These are phyloP conservation scores for Notamacropus eugenii DNA, from an alignment of 2,797 vertebrate genomes.

Conservation along the genomic window DNA sequence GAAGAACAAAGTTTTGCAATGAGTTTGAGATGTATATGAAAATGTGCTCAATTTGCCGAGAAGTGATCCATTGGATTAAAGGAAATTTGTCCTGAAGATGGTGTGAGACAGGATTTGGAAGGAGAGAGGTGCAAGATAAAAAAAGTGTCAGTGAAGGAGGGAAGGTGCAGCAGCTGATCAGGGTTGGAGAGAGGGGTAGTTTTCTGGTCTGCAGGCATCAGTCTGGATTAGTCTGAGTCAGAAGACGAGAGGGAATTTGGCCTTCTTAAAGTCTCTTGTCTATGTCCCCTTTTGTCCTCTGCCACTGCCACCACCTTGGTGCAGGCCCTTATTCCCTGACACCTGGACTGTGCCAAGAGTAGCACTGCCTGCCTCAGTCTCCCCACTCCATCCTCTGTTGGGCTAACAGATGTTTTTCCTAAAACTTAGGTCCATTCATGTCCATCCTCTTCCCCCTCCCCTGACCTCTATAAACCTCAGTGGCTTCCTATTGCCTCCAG, in stretches of 20 bases:
- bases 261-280: not conserved
- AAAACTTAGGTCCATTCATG: not conserved
- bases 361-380: not conserved
- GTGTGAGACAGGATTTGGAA: not conserved
- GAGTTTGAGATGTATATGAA: not conserved
- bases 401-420: not conserved
- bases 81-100: not conserved
- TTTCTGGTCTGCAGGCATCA: too few species aligned
- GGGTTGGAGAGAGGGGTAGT: too few species aligned
- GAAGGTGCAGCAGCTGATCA: not conserved
- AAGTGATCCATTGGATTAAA: not conserved
- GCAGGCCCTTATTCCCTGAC: not conserved
- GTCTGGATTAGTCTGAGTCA: too few species aligned
- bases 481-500: not conserved
- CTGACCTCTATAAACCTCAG: not conserved
- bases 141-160: not conserved
- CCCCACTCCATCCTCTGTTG: not conserved
- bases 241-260: not conserved
- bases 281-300: not conserved
- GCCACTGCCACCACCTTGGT: not conserved
- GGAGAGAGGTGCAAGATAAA: not conserved
- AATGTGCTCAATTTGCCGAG: not conserved
- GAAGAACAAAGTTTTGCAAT: not conserved
- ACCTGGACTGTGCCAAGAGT: not conserved
- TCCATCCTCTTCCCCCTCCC: not conserved